Percentiles rank a stretch among this genome's conserved stretches.
These are phyloP conservation scores for Peucedramus taeniatus DNA, from an alignment of 2,113 vertebrate genomes.

Conservation along the genomic window DNA sequence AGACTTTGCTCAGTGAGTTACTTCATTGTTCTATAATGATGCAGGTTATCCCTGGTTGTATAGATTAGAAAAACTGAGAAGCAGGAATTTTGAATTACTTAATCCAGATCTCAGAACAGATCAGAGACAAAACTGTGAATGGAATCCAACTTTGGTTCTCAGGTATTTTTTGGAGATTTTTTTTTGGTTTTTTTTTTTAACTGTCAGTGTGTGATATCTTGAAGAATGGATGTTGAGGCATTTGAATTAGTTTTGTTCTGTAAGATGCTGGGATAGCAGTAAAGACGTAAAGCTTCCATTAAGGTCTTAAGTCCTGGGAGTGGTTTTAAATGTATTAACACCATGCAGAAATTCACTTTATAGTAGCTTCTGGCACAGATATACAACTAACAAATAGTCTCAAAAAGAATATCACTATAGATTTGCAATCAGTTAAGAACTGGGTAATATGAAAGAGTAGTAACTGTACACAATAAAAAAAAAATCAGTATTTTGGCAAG, in stretches of 20 bases:
- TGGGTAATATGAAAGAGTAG: background rate
- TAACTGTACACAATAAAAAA: background rate
- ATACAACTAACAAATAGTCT: background rate
- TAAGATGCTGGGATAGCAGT: background rate
- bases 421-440: background rate
- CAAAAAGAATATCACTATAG: background rate
- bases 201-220: background rate
- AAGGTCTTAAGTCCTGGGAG: background rate
- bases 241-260: background rate
- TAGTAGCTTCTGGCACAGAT: background rate
- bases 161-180: background rate
- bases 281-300: background rate
- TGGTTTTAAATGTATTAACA: slow-evolving; percentile 26
- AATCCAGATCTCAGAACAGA: background rate
- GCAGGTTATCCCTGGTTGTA: background rate
- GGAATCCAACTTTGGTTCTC: background rate
- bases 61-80: background rate
- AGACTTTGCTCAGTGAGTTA: background rate
- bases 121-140: background rate
- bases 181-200: background rate
- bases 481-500: background rate
- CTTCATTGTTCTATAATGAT: background rate
- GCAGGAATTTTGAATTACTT: background rate
- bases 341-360: background rate
- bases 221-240: background rate